Base-by-base conservation (phyloP, 1,140 invertebrate genomes). In the Aphis gossypii region DNA sequence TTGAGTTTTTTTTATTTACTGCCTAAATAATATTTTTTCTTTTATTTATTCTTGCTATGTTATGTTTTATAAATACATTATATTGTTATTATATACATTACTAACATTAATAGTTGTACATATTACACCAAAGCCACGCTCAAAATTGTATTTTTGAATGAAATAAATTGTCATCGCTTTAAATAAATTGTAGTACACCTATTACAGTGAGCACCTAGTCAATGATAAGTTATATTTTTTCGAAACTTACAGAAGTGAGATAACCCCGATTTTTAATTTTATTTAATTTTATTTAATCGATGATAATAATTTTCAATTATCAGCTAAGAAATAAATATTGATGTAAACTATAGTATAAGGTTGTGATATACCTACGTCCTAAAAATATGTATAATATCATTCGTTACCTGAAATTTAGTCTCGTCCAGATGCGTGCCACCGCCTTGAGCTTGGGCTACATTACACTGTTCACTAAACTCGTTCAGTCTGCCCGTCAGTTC, bases 381-480 rank as follows among this genome's bases (percentile, higher is more conserved):
- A 76, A 6, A n/a, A 4, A 30, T n/a, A 35, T 2, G 30, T 8
- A 18, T 35, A 76, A 54, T 23, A 6, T 76, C 0, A 76, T 76
- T 76, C 3, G 20, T 14, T 95, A 96, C 96, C 95, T 97, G 96
- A 95, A 97, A 97, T 94, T 97, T 97, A 51, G 96, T 96, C 95
- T 97, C 97, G 94, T 97, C 97, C 94, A 97, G 97, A 93, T 96
- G 96, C 83, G 96, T 96, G 0, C 97, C 97, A 2, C 97, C 97
- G 1, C 97, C 97, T 46, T 97, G 97, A 0, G 96, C 95, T 94
- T 97, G 97, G 21, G 97, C 97, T 44, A 96, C 96, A 21, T 96
- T 96, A 94, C 97, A 97, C 94, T 96, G 96, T 88, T 96, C 96
- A 0, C 97, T 96, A 46, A 97, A 96, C 94, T 97, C 97, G 94